Base-by-base conservation (phyloP, 2,113 vertebrate genomes). In the Plecotus auritus region DNA sequence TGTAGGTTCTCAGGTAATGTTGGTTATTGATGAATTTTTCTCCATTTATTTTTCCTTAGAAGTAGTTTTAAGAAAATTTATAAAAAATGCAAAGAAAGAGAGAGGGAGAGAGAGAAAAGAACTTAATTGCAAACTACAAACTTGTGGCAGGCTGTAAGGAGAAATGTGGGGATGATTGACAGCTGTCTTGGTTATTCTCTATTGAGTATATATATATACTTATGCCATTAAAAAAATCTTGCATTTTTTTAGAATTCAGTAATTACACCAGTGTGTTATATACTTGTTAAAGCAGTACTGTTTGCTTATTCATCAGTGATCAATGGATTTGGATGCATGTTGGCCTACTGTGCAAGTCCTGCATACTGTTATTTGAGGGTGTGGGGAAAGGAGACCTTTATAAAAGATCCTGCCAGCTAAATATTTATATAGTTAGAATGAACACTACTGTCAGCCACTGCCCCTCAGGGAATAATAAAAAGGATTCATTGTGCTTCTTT, bases 1-100 rank as follows among this genome's bases (percentile, higher is more conserved):
- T 73, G 17, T 66, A 70, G n/a, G 4, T 56, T 81, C 61, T 78
- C 26, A 49, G 14, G 61, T 80, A 72, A 42, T 84, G 66, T 49
- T 49, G 22, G 37, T 37, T 88, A 56, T 72, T 90, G 26, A 77
- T 83, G 22, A 93, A 37, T 49, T 81, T 81, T 76, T 80, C 30
- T 30, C 28, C 66, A 32, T 76, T 66, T 74, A 13, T 81, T 90
- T 85, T 72, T 83, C 20, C 61, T 61, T 88, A 69, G 66, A 93
- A 92, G 76, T 82, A 28, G n/a, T 82, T 95, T 81, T 45, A 89
- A 78, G 72, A 59, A 85, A 85, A 88, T 14, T 67, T 92, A 83
- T 30, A 82, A 86, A 37, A 96, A 70, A 95, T 88, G 61, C 23
- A 35, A 51, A 67, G 40, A 70, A 32, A 5, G 59, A 5, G 59